These are phyloP conservation scores for Pelochelys cantorii DNA, from an alignment of 2,797 vertebrate species.

Conservation along the genomic window DNA sequence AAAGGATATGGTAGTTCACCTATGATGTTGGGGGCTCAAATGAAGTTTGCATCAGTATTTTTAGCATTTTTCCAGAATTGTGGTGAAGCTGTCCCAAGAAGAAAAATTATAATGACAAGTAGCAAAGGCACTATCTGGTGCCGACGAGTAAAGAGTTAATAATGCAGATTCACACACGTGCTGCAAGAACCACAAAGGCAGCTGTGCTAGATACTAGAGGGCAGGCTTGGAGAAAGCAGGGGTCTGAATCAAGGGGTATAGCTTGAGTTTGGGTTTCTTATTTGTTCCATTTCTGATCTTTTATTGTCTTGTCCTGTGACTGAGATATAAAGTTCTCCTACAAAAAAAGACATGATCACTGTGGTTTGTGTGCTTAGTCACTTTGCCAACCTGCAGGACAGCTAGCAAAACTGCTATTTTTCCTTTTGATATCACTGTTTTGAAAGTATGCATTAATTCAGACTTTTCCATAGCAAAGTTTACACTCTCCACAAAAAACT, in stretches of 20 bases:
- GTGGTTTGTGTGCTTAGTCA: not conserved
- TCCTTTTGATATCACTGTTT: not conserved
- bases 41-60: not conserved
- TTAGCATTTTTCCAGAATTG: too few relatives aligned
- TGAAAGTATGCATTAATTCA: not conserved
- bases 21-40: not conserved
- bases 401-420: not conserved
- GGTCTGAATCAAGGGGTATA: not conserved
- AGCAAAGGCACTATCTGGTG: not conserved
- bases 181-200: not conserved
- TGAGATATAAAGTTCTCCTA: not conserved
- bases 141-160: fast-evolving
- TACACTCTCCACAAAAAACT: not conserved
- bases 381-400: not conserved
- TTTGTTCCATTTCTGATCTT: not conserved
- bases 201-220: too few relatives aligned
- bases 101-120: not conserved
- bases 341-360: too few relatives aligned
- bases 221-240: not conserved
- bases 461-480: not conserved
- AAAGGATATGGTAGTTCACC: not conserved
- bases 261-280: not conserved
- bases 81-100: not conserved
- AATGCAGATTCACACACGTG: not conserved
- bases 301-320: not conserved